phyloP scores from a whole-genome alignment of 23 tunicate genomes.

The Clavelina lepadiformis region DNA sequence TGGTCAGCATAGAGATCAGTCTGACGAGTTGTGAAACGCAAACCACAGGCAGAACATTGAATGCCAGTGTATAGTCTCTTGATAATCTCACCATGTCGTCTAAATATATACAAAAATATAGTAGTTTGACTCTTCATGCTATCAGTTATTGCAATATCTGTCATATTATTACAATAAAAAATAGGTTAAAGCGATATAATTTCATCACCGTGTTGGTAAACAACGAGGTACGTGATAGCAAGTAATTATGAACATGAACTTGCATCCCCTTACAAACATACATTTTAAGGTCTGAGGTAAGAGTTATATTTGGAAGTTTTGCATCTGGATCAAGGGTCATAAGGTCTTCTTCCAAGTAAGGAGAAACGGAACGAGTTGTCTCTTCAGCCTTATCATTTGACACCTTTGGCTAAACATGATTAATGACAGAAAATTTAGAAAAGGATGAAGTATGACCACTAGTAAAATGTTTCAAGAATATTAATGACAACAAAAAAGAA shows the following conservation, averaged over 20 bases:
- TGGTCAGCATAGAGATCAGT: slow-evolving; percentile 88
- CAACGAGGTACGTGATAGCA: too few species aligned
- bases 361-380: slow-evolving; percentile 27
- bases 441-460: too few species aligned
- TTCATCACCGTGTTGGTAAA: too few species aligned
- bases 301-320: slow-evolving; percentile 36
- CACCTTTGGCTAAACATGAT: background rate
- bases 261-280: slow-evolving; percentile 33
- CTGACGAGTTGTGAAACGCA: slow-evolving; percentile 74
- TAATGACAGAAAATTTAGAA: too few species aligned
- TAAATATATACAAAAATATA: too few species aligned
- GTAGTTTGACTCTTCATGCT: too few species aligned
- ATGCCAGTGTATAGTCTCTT: slow-evolving; percentile 81
- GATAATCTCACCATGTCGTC: slow-evolving; percentile 73
- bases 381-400: slow-evolving; percentile 13
- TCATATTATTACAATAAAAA: too few species aligned
- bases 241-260: too few species aligned
- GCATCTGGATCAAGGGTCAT: slow-evolving; percentile 74
- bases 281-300: slow-evolving; percentile 63
- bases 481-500: too few species aligned
- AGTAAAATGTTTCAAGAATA: too few species aligned
- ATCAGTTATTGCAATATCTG: too few species aligned
- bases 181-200: too few species aligned
- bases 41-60: slow-evolving; percentile 91
- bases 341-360: slow-evolving; percentile 55